These are phyloP conservation scores for Bombus superbus DNA, from an alignment of 1,140 invertebrate genomes.

Conservation along the genomic window DNA sequence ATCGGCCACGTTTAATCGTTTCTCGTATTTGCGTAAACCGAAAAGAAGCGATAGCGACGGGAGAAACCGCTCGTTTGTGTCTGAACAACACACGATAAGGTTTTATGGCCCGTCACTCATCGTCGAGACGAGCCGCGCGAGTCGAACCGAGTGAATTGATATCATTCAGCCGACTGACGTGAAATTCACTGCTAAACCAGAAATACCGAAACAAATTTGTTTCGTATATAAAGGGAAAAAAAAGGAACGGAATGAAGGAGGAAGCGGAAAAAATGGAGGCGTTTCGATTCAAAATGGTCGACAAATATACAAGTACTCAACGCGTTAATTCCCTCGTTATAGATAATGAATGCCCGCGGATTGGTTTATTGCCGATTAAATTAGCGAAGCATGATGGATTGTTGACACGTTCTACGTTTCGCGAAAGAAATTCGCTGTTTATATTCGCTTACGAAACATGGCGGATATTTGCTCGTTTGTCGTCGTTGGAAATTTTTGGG, in stretches of 20 bases:
- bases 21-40: constrained; percentile 73
- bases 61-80: constrained; percentile 67
- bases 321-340: constrained; percentile 8
- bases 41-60: constrained; percentile 45
- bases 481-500: background rate
- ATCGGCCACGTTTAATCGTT: constrained; percentile 68
- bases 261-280: background rate
- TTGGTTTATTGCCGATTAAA: constrained; percentile 53
- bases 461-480: background rate
- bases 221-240: background rate
- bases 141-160: constrained; percentile 37
- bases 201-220: background rate
- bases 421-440: background rate
- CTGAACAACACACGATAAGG: constrained; percentile 74
- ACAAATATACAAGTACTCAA: background rate
- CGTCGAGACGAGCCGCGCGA: constrained; percentile 50
- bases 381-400: constrained; percentile 29
- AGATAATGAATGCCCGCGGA: constrained; percentile 36
- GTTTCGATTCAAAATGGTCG: background rate
- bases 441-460: background rate
- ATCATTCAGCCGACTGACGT: constrained; percentile 33
- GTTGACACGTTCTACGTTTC: constrained; percentile 3
- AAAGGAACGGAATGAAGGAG: rapidly evolving
- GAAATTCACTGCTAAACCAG: constrained; percentile 30
- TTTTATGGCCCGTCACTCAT: constrained; percentile 78